Conservation (phyloP, 2,797 vertebrate species). For the Esox lucius region DNA sequence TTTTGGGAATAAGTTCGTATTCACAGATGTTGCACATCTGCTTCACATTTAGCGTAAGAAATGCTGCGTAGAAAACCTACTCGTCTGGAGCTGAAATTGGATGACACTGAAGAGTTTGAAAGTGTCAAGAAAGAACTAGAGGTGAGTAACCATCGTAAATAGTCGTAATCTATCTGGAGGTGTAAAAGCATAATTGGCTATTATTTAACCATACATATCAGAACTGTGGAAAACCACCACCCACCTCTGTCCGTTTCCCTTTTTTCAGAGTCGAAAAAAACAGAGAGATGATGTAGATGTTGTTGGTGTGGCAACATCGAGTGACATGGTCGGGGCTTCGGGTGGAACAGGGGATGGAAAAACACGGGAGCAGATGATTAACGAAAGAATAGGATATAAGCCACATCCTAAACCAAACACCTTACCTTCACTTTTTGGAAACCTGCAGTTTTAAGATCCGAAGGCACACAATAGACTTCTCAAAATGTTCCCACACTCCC, state of each 20-base stretch:
- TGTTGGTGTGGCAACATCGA: slow-evolving; percentile 68
- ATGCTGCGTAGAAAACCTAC: slow-evolving; percentile 95
- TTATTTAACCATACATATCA: neutral
- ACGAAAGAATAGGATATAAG: slow-evolving; percentile 94
- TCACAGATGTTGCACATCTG: neutral
- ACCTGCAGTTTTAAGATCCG: slow-evolving; percentile 84
- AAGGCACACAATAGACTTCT: neutral
- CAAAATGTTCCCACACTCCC: neutral
- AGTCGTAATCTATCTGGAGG: neutral
- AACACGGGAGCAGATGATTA: slow-evolving; percentile 87
- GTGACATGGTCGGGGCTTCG: slow-evolving; percentile 74
- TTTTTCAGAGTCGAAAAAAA: slow-evolving; percentile 83
- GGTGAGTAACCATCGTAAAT: slow-evolving; percentile 62
- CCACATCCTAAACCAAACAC: slow-evolving; percentile 89
- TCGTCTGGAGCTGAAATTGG: slow-evolving; percentile 91
- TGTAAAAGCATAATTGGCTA: neutral
- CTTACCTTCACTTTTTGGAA: slow-evolving; percentile 87
- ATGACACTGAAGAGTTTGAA: slow-evolving; percentile 95
- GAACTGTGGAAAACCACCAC: neutral
- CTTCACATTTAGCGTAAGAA: slow-evolving; percentile 5
- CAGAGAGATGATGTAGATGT: slow-evolving; percentile 88
- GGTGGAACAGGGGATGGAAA: slow-evolving; percentile 77
- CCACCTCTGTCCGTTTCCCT: neutral
- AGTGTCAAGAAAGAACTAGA: slow-evolving; percentile 91
- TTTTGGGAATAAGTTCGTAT: neutral